Evolutionary conservation across 2,797 vertebrate species (phyloP), one percentile per base, ranked within the genome.

Genomic region (Catamblyrhynchus diadema): DNA sequence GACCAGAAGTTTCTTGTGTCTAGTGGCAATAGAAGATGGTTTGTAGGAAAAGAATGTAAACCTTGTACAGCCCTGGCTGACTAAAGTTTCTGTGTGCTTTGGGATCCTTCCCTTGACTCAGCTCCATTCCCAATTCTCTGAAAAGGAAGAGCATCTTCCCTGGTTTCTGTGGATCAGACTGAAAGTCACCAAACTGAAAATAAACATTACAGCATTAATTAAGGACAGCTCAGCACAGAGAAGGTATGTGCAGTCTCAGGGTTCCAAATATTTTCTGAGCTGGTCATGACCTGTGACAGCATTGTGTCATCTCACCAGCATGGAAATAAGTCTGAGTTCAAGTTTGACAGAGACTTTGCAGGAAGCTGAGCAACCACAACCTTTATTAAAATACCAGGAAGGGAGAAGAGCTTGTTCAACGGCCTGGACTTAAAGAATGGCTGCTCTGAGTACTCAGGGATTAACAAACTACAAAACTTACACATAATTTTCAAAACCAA

Each of bases 91-190:
- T 66, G 22, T 19, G 45, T 19, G 64, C 47, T 61, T 45, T 27
- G 73, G 24, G 70, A 81, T 90, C 35, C 92, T 97, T 96, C 98
- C 98, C 98, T 97, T 88, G 97, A 97, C 9, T 84, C 82, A 97
- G 50, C 3, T 97, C 95, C 93, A 97, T 97, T 77, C 95, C 94
- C 79, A 90, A 32, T 41, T 96, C 97, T 82, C 37, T 93, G 41
- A 87, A 37, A n/a, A 28, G 13, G n/a, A 59, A 28, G 18, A 37
- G 30, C 30, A 30, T 96, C 50, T 71, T 97, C 72, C 32, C 48
- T 42, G 84, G 41, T 88, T 91, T 92, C 10, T 30, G 71, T 35
- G 32, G 8, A 69, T 62, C 61, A 95, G 86, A 47, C 57, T 79
- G 88, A 62, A 91, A 95, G 86, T n/a, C 30, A 95, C 78, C 65